Evolutionary conservation across 2,888 invertebrate species (phyloP).

Genomic region (Crocallis elinguaria): DNA sequence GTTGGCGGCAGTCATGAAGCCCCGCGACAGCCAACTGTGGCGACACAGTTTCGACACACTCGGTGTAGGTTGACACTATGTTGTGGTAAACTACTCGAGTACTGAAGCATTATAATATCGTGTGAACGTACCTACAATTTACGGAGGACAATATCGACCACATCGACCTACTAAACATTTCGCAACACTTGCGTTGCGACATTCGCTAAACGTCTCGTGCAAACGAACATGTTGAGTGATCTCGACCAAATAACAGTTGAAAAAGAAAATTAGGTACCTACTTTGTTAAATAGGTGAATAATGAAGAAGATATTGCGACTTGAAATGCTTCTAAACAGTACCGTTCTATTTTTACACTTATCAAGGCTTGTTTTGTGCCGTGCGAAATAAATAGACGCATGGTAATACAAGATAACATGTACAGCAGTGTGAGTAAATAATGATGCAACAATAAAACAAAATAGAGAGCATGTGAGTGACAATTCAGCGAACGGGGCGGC

Average conservation of each 20-base stretch:
- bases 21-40: conserved; percentile 41
- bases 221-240: neutral
- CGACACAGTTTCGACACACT: conserved; percentile 54
- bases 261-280: neutral
- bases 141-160: conserved; percentile 11
- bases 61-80: conserved; percentile 29
- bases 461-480: conserved; percentile 51
- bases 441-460: conserved; percentile 29
- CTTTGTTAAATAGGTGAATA: neutral
- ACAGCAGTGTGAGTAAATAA: conserved; percentile 33
- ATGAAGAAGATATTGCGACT: neutral
- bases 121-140: conserved; percentile 23
- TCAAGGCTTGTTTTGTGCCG: conserved; percentile 10
- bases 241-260: neutral
- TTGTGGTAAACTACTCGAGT: conserved; percentile 21
- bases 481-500: conserved; percentile 41
- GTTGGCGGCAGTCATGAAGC: conserved; percentile 38
- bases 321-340: too few relatives aligned
- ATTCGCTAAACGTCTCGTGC: neutral
- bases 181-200: conserved; percentile 1
- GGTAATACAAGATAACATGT: conserved; percentile 13
- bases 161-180: conserved; percentile 14
- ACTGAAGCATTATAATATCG: conserved; percentile 25
- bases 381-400: conserved; percentile 7
- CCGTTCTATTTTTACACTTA: conserved; percentile 11